A percentile compares a stretch with the other conserved stretches of the same genome.
Evolutionary conservation across 2,888 invertebrate genomes (phyloP).

Genomic region (Rhabditoides inermis): DNA sequence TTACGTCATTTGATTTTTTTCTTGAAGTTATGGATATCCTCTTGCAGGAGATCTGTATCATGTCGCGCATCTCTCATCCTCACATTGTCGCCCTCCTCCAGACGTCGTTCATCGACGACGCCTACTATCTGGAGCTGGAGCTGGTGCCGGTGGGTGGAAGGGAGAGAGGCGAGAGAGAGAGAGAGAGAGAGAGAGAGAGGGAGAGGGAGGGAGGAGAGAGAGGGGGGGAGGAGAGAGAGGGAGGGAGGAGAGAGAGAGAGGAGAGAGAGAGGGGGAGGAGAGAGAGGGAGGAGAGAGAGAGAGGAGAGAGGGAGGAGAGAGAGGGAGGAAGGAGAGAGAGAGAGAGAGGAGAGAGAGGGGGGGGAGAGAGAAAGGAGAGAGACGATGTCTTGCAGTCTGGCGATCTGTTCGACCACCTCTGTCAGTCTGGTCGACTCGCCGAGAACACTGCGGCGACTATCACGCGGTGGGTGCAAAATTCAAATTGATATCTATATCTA

Average conservation of each 20-base stretch:
- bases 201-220: not conserved
- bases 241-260: not conserved
- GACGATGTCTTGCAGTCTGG: slow-evolving; percentile 66
- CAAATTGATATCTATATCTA: no score
- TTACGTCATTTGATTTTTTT: no score
- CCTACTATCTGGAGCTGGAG: slow-evolving; percentile 88
- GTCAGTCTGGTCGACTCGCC: slow-evolving; percentile 80
- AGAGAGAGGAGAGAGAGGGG: no score
- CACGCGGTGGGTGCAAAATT: no score
- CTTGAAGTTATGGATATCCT: slow-evolving; percentile 83
- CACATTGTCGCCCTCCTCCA: slow-evolving; percentile 85
- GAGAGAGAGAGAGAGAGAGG: not conserved
- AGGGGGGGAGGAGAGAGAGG: not conserved
- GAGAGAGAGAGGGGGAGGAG: not conserved
- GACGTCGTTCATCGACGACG: slow-evolving; percentile 77
- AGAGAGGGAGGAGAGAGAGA: not conserved
- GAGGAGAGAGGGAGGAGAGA: not conserved
- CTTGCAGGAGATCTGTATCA: slow-evolving; percentile 42
- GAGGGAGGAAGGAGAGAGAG: no score
- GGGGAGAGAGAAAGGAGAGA: no score
- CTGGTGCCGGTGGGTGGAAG: slow-evolving; percentile 77
- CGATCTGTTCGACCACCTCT: slow-evolving; percentile 93
- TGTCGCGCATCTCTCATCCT: slow-evolving; percentile 61
- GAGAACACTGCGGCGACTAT: slow-evolving; percentile 86
- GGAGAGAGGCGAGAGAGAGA: no score